Base-by-base conservation (phyloP, 2,888 invertebrate genomes). In the Dryococelus australis region DNA sequence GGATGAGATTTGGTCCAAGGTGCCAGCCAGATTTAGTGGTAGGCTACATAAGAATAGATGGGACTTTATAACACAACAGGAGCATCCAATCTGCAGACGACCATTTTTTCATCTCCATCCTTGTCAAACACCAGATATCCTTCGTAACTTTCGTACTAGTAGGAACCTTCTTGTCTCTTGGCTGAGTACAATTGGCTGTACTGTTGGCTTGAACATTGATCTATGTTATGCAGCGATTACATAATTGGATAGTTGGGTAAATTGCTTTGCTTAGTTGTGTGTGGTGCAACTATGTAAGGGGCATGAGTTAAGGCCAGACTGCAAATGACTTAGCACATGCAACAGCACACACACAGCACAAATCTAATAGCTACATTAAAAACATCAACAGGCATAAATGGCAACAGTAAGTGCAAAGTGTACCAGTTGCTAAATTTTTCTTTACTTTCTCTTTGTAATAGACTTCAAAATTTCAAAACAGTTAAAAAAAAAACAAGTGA, bases 1-100 rank as follows among this genome's bases (percentile, higher is more conserved):
- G 65, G 65, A 65, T 65, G 65, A 65, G n/a, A 65, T 65, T n/a
- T 65, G 65, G 65, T 65, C 65, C 20, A 65, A n/a, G n/a, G 65
- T 65, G 8, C 65, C 65, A 65, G 0, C 65, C 16, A n/a, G 24
- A 65, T 65, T 65, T n/a, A 65, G 65, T n/a, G 65, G n/a, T n/a
- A 65, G n/a, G n/a, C 65, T 65, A 8, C 20, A 65, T 65, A 8
- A 65, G 24, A n/a, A 65, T 20, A 65, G 16, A 24, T 65, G 65
- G 65, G 65, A 24, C 65, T 65, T 65, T 6, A 65, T 65, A 65
- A 65, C 65, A 3, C 65, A 65, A 20, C 65, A 65, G 65, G 65
- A 65, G 24, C 65, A 65, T 65, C 65, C 65, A n/a, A 65, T 65
- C 16, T 65, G 65, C n/a, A 65, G 65, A 20, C 6, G 65, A n/a